Evolutionary conservation across 2,888 invertebrate species (phyloP), one percentile per base, ranked within the genome.

Genomic region (Corythucha ciliata): DNA sequence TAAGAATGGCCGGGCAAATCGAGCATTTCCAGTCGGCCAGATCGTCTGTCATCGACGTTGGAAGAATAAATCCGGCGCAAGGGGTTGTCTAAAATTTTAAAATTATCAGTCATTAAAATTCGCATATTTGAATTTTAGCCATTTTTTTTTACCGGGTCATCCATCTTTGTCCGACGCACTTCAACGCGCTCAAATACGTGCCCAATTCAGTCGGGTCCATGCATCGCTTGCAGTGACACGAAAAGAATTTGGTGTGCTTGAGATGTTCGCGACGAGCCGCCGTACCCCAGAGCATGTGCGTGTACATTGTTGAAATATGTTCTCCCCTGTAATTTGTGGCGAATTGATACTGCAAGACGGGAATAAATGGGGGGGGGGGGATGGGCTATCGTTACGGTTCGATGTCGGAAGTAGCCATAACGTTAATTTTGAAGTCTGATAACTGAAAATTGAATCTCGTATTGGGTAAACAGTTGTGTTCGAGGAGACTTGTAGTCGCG

Each of bases 261-360:
- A 89, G 70, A 69, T 89, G 88, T 59, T 84, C 82, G 54, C 83
- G 75, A 58, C 90, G 74, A 29, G 81, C 79, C 65, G 81, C 80
- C 0, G 89, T 89, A 1, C 87, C 83, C 90, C 90, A 90, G 54
- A 91, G 68, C 8, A 86, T 84, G 64, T 90, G 88, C 4, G 88
- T 87, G 62, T 90, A 91, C 76, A 83, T 86, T 1, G 89, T 89
- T 7, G 79, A 77, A 26, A 91, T 73, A 63, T 87, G 82, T 33
- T 80, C 77, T 0, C 81, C 85, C 66, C 74, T 74, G 48, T 56
- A 63, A 61, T 10, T 10, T 29, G n/a, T 8, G n/a, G n/a, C 29
- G 8, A 29, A 29, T 8, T n/a, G 8, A 29, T 10, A 29, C 29
- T 29, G 29, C 8, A 29, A 29, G 8, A n/a, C n/a, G n/a, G 8